Percentiles rank a stretch among this genome's conserved stretches.
phyloP scores from a whole-genome alignment of 2,888 invertebrate genomes.

The Morinoia aosen region DNA sequence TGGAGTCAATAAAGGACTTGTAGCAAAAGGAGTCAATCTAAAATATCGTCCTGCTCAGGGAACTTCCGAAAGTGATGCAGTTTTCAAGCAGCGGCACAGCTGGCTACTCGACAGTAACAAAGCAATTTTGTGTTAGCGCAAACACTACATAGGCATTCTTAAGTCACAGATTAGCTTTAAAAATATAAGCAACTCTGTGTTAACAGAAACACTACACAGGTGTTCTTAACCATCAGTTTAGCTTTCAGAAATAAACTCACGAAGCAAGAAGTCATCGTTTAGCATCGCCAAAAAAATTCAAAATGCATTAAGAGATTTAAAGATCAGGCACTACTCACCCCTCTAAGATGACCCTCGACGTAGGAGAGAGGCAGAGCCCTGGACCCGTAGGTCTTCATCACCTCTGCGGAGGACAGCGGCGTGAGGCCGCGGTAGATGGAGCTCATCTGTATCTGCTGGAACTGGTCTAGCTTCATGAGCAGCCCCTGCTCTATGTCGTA shows the following conservation, averaged over 20 bases:
- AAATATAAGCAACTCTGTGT: background rate
- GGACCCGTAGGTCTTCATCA: constrained; percentile 62
- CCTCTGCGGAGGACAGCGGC: constrained; percentile 55
- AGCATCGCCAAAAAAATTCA: too few species aligned
- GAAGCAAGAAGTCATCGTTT: too few species aligned
- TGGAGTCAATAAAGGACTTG: too few species aligned
- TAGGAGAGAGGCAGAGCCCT: constrained; percentile 64
- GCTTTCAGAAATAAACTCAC: too few species aligned
- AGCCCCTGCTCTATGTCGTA: constrained; percentile 97
- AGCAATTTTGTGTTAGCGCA: background rate
- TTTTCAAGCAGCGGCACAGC: background rate
- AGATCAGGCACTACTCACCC: constrained; percentile 56
- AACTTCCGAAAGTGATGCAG: background rate
- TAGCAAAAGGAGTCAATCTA: background rate
- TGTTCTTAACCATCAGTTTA: too few species aligned
- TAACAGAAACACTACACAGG: background rate
- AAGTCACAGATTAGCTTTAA: background rate
- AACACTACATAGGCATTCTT: background rate
- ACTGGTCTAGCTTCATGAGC: constrained; percentile 93
- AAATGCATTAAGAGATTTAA: too few species aligned
- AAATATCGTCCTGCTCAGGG: background rate
- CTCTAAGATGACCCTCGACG: constrained; percentile 65
- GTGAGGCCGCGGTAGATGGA: constrained; percentile 81
- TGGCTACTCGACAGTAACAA: background rate
- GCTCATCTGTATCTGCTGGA: constrained; percentile 95